Evolutionary conservation across 2,888 invertebrate genomes (phyloP).

Genomic region (Bruchidius siliquastri): DNA sequence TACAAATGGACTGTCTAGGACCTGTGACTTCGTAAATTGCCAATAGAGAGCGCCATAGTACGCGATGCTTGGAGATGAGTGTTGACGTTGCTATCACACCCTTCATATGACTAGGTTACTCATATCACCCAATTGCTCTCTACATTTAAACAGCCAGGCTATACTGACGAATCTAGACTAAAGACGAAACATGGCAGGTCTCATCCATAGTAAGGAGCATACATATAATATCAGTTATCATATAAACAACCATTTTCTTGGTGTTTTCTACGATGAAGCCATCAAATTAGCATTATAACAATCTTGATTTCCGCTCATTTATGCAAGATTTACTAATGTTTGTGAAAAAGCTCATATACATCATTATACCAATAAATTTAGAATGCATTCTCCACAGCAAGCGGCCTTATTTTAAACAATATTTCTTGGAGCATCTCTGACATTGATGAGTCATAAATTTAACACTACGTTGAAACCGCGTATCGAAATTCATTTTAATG

Average conservation of each 20-base stretch:
- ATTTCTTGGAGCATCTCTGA: background rate
- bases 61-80: too few relatives aligned
- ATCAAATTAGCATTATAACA: background rate
- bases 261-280: background rate
- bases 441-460: background rate
- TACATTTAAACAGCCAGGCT: too few relatives aligned
- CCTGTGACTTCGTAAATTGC: too few relatives aligned
- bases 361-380: background rate
- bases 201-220: too few relatives aligned
- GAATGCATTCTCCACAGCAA: background rate
- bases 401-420: background rate
- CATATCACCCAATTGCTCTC: too few relatives aligned
- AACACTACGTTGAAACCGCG: background rate
- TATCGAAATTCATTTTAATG: background rate
- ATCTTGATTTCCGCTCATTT: background rate
- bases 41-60: too few relatives aligned
- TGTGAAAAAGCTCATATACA: background rate
- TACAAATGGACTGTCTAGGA: too few relatives aligned
- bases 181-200: too few relatives aligned
- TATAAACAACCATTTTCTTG: background rate
- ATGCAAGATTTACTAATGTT: background rate
- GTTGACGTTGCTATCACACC: too few relatives aligned
- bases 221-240: too few relatives aligned
- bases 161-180: too few relatives aligned
- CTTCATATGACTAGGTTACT: too few relatives aligned